Evolutionary conservation across 2,113 vertebrate species (phyloP).

Genomic region (Xiphias gladius): DNA sequence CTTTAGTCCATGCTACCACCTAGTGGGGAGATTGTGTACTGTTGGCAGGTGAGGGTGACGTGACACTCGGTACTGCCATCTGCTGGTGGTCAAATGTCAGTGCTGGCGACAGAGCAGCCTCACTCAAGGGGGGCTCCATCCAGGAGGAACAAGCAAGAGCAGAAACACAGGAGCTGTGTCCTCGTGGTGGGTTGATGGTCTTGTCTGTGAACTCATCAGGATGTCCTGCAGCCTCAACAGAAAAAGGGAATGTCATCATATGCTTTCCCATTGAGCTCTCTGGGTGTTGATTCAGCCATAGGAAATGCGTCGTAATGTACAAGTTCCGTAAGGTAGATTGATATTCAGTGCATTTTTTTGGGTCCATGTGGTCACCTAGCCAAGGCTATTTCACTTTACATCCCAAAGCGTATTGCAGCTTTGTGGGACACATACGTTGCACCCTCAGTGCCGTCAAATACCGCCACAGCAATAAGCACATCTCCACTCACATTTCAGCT

Average conservation of each 20-base stretch:
- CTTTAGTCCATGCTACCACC: conserved; percentile 60
- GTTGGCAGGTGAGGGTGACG: neutral
- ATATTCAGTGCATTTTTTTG: neutral
- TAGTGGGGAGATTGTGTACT: conserved; percentile 48
- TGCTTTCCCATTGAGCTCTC: neutral
- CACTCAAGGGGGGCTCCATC: neutral
- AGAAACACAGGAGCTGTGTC: neutral
- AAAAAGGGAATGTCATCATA: neutral
- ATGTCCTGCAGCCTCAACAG: neutral
- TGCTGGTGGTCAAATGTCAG: neutral
- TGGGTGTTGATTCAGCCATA: neutral
- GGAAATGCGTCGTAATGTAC: neutral
- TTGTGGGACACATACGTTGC: neutral
- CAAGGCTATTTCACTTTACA: neutral
- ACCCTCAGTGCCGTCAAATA: neutral
- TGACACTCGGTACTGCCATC: no score
- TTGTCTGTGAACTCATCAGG: neutral
- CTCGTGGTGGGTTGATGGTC: neutral
- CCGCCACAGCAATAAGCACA: neutral
- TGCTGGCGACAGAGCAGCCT: neutral
- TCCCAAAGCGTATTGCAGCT: neutral
- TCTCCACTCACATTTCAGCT: no score
- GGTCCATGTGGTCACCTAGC: neutral
- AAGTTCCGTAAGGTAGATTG: neutral
- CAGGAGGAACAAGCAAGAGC: no score